Evolutionary conservation across 2,797 vertebrate genomes (phyloP), one percentile per base, ranked within the genome.

Genomic region (Todus mexicanus): DNA sequence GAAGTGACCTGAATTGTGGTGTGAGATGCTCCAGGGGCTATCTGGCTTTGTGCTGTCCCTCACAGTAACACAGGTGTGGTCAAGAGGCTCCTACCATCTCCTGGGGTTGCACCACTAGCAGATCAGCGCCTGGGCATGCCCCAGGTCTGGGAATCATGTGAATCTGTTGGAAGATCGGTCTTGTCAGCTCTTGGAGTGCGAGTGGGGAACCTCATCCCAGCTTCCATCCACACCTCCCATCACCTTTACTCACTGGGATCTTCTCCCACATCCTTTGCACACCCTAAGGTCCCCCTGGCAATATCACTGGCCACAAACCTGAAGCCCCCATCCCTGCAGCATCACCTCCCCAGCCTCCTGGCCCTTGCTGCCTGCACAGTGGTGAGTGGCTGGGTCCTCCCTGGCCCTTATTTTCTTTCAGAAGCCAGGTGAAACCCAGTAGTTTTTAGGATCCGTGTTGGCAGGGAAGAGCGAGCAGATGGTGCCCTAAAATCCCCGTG

Each of bases 341-440:
- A 48, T n/a, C 38, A 8, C 8, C 65, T 83, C 69, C 43, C n/a
- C 47, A 1, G 21, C 1, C 43, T 40, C 70, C 66, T 12, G 40
- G 8, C 21, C 37, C 27, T 72, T 26, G 1, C 33, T 42, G 16
- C 26, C 48, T 45, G n/a, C 3, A 1, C 73, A 7, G n/a, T 1
- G 1, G 26, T n/a, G 33, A 89, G 45, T 2, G 0, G 37, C 5
- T 33, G 59, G 45, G 66, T 21, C 91, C 79, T 72, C 78, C 89
- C 47, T 3, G 11, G 33, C 31, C 53, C 37, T 61, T 70, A 6
- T 60, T 64, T 68, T 48, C 82, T 37, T 80, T 42, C 84, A 27
- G 69, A 61, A 89, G 45, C 89, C 94, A 96, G 94, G 90, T 96
- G 84, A 95, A 95, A 92, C 74, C 82, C 89, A 85, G 93, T 4